Percentiles rank a stretch among this genome's conserved stretches.
Evolutionary conservation across 1,140 invertebrate species (phyloP).

Genomic region (Bicyclus anynana): DNA sequence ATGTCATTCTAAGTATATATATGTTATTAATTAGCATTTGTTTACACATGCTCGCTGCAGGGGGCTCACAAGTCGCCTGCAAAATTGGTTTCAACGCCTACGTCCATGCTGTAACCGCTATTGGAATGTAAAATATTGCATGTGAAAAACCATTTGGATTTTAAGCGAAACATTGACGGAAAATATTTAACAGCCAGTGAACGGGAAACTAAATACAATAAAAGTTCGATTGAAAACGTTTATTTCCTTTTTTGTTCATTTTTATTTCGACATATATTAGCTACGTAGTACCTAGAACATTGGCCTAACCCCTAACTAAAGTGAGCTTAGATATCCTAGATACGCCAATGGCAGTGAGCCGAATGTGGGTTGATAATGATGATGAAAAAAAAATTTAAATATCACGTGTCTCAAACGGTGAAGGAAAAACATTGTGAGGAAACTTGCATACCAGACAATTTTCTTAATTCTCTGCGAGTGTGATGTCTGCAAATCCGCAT

Average conservation of each 20-base stretch:
- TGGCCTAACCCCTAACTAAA: no score
- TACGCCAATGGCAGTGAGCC: no score
- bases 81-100: constrained; percentile 52
- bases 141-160: constrained; percentile 5
- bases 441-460: no score
- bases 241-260: neutral
- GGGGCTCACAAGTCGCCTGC: constrained; percentile 38
- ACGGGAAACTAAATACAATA: neutral
- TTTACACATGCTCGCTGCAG: constrained; percentile 35
- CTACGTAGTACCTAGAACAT: no score
- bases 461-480: no score
- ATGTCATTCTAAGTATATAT: neutral
- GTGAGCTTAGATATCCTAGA: no score
- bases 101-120: constrained; percentile 16
- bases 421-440: no score
- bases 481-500: no score
- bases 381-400: no score
- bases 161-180: neutral
- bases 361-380: no score
- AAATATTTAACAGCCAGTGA: neutral
- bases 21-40: constrained; percentile 12
- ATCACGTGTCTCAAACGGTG: no score
- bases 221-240: neutral
- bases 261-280: no score
- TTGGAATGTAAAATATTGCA: constrained; percentile 3